Evolutionary conservation across 2,113 vertebrate species (phyloP).

Genomic region (Euleptes europaea): DNA sequence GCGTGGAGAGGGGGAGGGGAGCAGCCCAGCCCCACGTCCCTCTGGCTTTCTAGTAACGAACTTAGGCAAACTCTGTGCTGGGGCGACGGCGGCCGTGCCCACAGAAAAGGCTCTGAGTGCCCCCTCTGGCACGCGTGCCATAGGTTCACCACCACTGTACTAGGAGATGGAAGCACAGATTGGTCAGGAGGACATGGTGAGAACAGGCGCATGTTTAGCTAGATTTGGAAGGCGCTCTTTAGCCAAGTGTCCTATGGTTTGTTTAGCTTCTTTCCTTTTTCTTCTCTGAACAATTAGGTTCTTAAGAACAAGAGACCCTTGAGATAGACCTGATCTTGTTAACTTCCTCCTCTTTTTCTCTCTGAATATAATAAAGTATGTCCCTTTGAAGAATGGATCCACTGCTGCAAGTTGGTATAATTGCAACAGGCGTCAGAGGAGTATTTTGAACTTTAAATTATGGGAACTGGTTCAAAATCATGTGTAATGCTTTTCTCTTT

Average conservation of each 20-base stretch:
- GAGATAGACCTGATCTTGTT: not conserved
- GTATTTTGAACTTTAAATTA: not conserved
- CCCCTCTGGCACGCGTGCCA: too few species aligned
- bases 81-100: too few species aligned
- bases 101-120: too few species aligned
- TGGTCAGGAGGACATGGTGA: not conserved
- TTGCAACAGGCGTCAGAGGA: not conserved
- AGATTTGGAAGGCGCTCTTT: not conserved
- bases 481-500: not conserved
- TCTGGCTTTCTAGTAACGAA: too few species aligned
- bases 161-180: not conserved
- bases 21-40: too few species aligned
- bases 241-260: not conserved
- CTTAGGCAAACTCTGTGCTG: too few species aligned
- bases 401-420: not conserved
- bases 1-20: too few species aligned
- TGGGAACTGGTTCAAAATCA: not conserved
- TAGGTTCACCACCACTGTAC: too few species aligned
- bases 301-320: not conserved
- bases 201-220: too few species aligned
- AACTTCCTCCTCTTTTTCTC: not conserved
- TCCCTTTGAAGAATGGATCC: not conserved
- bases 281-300: not conserved
- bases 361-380: not conserved
- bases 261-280: not conserved